Evolutionary conservation across 2,113 vertebrate genomes (phyloP).

Genomic region (Melanerpes aurifrons): DNA sequence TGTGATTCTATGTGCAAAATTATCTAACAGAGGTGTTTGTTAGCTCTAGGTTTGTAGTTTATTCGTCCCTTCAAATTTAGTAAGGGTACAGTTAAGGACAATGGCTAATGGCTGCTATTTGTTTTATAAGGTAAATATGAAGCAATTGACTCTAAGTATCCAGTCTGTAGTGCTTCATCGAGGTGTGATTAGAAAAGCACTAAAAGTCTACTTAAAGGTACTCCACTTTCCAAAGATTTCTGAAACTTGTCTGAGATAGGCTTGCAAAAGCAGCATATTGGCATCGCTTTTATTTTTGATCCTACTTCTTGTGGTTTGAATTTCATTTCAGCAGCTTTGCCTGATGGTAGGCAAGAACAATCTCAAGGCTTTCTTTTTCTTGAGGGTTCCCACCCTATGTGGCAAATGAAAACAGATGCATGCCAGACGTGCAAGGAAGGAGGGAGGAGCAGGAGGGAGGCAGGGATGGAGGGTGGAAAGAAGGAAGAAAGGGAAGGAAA

Average conservation of each 20-base stretch:
- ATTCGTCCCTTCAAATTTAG: background rate
- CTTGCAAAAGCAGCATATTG: background rate
- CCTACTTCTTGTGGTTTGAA: background rate
- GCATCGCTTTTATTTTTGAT: background rate
- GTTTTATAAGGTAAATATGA: conserved; percentile 21
- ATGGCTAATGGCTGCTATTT: background rate
- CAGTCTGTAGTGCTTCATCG: background rate
- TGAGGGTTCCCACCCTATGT: background rate
- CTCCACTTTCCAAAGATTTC: conserved; percentile 2
- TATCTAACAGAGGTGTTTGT: background rate
- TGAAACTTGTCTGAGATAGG: background rate
- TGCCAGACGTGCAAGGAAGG: background rate
- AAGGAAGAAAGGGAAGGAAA: background rate
- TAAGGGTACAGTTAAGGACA: background rate
- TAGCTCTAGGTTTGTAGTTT: background rate
- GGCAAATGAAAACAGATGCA: background rate
- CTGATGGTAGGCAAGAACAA: background rate
- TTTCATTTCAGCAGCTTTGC: background rate
- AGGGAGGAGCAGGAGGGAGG: background rate
- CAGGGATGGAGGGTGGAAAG: background rate
- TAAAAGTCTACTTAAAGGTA: background rate
- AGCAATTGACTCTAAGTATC: background rate
- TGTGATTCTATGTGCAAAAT: background rate
- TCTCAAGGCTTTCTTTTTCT: background rate
- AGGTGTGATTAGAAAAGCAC: background rate